Percentiles rank a stretch among this genome's conserved stretches.
phyloP scores from a whole-genome alignment of 1,140 invertebrate species.

The Steinernema feltiae region DNA sequence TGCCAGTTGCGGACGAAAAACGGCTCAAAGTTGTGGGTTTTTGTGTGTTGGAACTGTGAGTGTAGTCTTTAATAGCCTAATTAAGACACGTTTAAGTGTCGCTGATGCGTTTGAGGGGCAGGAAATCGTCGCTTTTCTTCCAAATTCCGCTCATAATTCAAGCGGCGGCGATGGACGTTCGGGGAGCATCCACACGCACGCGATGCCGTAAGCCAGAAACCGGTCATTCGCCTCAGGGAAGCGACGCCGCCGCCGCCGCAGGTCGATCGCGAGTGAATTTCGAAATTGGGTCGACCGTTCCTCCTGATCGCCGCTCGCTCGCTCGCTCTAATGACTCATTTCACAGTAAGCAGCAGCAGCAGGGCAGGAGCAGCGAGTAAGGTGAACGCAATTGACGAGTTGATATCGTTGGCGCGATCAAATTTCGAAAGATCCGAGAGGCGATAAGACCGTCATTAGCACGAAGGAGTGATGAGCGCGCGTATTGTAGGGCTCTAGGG shows the following conservation, averaged over 20 bases:
- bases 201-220: background rate
- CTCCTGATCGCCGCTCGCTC: conserved; percentile 16
- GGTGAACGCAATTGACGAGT: conserved; percentile 29
- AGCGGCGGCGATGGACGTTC: background rate
- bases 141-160: background rate
- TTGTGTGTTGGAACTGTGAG: too few relatives aligned
- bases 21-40: too few relatives aligned
- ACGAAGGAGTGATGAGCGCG: too few relatives aligned
- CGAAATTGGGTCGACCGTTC: conserved; percentile 26
- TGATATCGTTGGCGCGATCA: conserved; percentile 53
- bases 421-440: conserved; percentile 16
- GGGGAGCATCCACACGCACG: background rate
- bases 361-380: background rate
- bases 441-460: background rate
- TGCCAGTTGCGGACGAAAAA: background rate
- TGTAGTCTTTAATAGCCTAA: too few relatives aligned
- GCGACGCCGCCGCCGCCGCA: background rate
- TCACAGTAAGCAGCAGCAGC: background rate
- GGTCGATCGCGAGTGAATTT: conserved; percentile 19
- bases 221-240: conserved; percentile 11
- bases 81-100: too few relatives aligned
- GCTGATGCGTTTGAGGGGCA: too few relatives aligned
- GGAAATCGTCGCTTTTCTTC: background rate
- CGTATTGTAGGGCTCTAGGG: too few relatives aligned
- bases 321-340: conserved; percentile 57